Base-by-base conservation (phyloP, 30 jellyfish, hydroid and myxozoan genomes). In the Aurelia sp. region DNA sequence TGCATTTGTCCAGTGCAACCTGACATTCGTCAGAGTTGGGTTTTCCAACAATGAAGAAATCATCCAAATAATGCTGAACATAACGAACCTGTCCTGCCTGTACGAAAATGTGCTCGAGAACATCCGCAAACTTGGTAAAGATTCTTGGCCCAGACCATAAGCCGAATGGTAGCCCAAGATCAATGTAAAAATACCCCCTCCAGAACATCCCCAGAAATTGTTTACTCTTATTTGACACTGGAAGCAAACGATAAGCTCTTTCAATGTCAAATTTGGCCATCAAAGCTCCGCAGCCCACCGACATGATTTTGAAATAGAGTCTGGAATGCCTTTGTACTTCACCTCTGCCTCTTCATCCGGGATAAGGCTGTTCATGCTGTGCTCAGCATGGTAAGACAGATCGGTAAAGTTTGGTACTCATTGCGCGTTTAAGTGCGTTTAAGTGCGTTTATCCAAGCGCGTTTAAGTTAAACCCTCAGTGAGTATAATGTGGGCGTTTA, bases 81-180 rank as follows among this genome's bases (percentile, higher is more conserved):
- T 16, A 16, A 16, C 21, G 61, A 11, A 69, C 30, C 62, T 22
- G 80, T 5, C 62, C 33, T 7, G 19, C 62, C 9, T 27, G 19
- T 6, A 11, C 12, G 16, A 27, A 69, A 10, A 47, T 16, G 41
- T 57, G n/a, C 65, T 79, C 89, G n/a, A 89, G 62, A n/a, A 89
- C 81, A 74, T 89, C 87, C 12, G 95, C 89, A 74, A 89, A 82
- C 17, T 87, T 30, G 30, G 90, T 71, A 66, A 89, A 89, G 31
- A 63, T 81, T 48, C 52, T 20, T 41, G 97, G 97, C 16, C 96
- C 97, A 22, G 96, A 82, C 1, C 97, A 71, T 12, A 91, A 65
- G 18, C 97, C 97, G 58, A 89, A 89, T 2, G 95, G 97, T 21
- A 89, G 31, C 8, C 96, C 97, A 3, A 89, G 63, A 50, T 81